Conservation (phyloP, 2,113 vertebrate species). For the Sylvilagus bachmani region DNA sequence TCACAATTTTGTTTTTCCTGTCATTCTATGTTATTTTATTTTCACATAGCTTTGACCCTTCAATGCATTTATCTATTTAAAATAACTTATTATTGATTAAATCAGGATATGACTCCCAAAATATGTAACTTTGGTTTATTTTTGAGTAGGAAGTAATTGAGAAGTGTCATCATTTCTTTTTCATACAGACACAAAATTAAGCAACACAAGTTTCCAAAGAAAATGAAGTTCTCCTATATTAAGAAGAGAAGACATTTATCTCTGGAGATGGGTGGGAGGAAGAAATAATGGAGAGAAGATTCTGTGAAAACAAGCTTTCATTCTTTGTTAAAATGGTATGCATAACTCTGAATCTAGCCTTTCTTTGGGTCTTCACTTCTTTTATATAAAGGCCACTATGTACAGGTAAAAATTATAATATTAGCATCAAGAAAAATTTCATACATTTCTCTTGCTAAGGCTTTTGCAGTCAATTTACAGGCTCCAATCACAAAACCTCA, state of each 20-base stretch:
- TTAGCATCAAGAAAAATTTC: background rate
- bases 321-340: background rate
- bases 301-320: background rate
- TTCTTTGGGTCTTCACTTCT: background rate
- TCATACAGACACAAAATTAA: background rate
- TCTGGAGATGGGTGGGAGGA: background rate
- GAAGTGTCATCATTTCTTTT: background rate
- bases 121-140: background rate
- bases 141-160: background rate
- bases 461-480: background rate
- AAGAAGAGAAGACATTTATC: background rate
- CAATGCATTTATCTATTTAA: constrained; percentile 31
- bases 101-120: background rate
- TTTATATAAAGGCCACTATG: background rate
- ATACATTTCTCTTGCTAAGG: background rate
- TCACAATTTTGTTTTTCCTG: background rate
- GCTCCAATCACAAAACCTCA: background rate
- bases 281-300: background rate
- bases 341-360: background rate
- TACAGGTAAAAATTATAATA: background rate
- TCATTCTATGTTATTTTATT: background rate
- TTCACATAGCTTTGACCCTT: background rate
- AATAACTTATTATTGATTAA: background rate
- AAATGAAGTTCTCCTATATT: background rate
- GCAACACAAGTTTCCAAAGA: background rate